Conservation (phyloP, 2,797 vertebrate genomes). For the Anomalospiza imberbis region DNA sequence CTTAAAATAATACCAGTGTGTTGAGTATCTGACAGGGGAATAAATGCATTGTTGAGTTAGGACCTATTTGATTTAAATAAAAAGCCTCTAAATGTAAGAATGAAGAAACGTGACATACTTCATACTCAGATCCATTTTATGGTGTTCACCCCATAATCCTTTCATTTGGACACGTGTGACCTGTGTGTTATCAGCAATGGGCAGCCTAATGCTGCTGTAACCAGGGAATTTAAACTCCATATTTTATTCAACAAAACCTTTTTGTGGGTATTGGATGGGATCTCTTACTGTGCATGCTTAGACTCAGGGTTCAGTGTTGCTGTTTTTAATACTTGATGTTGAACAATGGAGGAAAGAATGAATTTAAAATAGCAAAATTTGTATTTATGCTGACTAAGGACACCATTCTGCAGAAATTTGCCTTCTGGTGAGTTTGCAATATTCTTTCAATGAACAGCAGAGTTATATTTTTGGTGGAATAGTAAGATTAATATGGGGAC, state of each 20-base stretch:
- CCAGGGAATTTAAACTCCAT: neutral
- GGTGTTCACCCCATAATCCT: neutral
- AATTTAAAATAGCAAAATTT: neutral
- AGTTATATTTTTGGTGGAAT: neutral
- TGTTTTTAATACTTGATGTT: neutral
- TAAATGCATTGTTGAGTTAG: neutral
- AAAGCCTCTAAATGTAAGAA: neutral
- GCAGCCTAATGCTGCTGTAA: neutral
- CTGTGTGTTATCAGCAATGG: neutral
- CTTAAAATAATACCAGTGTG: neutral
- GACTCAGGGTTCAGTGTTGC: neutral
- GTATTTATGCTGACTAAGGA: neutral
- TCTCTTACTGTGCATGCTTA: neutral
- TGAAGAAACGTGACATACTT: neutral
- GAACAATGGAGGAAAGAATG: neutral
- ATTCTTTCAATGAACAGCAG: slow-evolving; percentile 16
- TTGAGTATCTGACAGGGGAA: neutral
- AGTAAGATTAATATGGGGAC: slow-evolving; percentile 21
- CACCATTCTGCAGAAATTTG: neutral
- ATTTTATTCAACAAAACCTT: neutral
- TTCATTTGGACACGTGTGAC: neutral
- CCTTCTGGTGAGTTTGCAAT: slow-evolving; percentile 24
- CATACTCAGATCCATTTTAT: neutral
- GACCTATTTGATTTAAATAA: slow-evolving; percentile 1
- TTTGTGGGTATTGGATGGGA: neutral